These are phyloP conservation scores for Florisuga fusca DNA, from an alignment of 2,797 vertebrate species.

Conservation along the genomic window DNA sequence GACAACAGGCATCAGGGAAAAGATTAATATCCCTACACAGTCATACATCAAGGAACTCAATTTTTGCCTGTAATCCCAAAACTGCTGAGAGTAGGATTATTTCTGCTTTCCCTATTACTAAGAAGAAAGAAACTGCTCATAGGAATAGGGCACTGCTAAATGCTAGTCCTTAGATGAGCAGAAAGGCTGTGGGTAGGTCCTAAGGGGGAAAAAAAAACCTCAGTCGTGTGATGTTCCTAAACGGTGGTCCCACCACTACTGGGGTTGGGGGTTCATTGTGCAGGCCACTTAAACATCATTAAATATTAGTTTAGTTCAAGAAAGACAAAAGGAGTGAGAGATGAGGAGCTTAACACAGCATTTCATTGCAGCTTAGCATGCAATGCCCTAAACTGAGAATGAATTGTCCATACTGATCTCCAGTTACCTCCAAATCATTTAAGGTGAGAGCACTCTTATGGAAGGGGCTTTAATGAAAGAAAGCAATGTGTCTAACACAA, in stretches of 20 bases:
- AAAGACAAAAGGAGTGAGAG: neutral
- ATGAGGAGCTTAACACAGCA: neutral
- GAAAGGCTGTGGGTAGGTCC: neutral
- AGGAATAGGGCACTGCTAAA: conserved; percentile 42
- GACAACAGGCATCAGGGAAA: conserved; percentile 52
- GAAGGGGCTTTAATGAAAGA: neutral
- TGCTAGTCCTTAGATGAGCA: neutral
- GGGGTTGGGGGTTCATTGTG: neutral
- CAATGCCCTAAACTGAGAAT: neutral
- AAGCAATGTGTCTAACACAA: neutral
- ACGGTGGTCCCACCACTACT: neutral
- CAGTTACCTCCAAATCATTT: neutral
- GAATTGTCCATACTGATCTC: neutral
- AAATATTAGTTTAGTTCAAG: neutral
- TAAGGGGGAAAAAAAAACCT: neutral
- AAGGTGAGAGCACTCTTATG: neutral
- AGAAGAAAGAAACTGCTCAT: conserved; percentile 14
- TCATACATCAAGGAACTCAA: conserved; percentile 68
- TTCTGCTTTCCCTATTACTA: conserved; percentile 49
- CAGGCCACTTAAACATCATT: neutral
- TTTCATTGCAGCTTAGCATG: neutral
- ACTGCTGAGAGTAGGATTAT: conserved; percentile 71
- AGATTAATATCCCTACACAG: conserved; percentile 61
- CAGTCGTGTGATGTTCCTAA: neutral
- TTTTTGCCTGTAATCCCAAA: conserved; percentile 70